Evolutionary conservation across 2,113 vertebrate genomes (phyloP).

Genomic region (Protomyctophum bolini): DNA sequence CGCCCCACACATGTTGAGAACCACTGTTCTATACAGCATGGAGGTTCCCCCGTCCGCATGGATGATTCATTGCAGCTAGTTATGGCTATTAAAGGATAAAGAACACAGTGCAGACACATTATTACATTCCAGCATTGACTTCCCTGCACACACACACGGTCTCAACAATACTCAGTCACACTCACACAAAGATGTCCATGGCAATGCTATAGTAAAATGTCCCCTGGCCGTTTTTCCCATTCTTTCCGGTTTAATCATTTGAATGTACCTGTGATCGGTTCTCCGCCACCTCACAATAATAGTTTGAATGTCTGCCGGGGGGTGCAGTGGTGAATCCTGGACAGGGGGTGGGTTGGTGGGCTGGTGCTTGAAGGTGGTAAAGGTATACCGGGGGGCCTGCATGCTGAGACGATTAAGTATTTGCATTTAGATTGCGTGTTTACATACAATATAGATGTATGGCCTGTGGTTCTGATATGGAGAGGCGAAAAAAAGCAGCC

Average conservation of each 20-base stretch:
- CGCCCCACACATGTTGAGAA: no score
- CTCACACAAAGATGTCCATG: neutral
- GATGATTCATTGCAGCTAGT: neutral
- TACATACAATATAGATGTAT: constrained; percentile 39
- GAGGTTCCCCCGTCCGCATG: no score
- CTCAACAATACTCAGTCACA: neutral
- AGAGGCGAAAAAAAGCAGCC: neutral
- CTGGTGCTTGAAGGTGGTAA: constrained; percentile 13
- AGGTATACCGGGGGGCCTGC: neutral
- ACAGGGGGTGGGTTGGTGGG: constrained; percentile 20
- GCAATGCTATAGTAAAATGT: constrained; percentile 1
- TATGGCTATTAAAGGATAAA: neutral
- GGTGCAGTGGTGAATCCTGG: constrained; percentile 16
- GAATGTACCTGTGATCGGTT: constrained; percentile 47
- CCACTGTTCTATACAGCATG: no score
- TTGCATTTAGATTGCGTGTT: constrained; percentile 74
- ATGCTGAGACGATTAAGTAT: constrained; percentile 52
- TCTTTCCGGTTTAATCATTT: constrained; percentile 52
- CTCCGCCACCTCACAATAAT: constrained; percentile 44
- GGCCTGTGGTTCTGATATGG: constrained; percentile 21
- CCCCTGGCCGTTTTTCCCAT: constrained; percentile 14
- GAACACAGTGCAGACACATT: no score
- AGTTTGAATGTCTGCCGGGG: constrained; percentile 28
- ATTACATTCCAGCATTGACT: neutral
- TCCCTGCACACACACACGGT: neutral